Percentiles rank a stretch among this genome's conserved stretches.
These are phyloP conservation scores for Hypotaenidia philippensis DNA, from an alignment of 2,797 vertebrate genomes.

Conservation along the genomic window DNA sequence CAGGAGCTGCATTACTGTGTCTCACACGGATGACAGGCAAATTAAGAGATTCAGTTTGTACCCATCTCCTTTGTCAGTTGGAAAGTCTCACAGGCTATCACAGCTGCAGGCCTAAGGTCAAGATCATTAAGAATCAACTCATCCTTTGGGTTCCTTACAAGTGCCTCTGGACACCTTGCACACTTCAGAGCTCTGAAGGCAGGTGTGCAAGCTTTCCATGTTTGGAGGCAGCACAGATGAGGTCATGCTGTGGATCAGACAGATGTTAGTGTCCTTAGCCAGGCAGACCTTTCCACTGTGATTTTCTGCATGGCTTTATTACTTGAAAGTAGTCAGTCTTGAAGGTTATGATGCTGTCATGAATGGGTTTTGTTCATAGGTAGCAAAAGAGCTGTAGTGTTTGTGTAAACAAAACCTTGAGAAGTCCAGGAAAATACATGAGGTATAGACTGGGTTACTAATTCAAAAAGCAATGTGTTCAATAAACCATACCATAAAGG, in stretches of 20 bases:
- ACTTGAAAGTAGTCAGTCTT: neutral
- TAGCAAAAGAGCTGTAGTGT: neutral
- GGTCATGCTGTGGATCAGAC: neutral
- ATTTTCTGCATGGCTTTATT: neutral
- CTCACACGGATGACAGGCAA: neutral
- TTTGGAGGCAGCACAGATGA: neutral
- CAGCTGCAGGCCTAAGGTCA: neutral
- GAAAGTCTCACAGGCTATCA: neutral
- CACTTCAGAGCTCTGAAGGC: neutral
- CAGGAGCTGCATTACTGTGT: neutral
- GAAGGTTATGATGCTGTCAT: neutral
- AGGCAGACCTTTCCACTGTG: neutral
- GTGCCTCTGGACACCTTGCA: neutral
- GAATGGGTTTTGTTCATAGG: neutral
- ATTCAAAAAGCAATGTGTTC: neutral
- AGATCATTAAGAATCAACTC: neutral
- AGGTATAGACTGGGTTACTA: neutral
- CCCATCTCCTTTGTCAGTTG: neutral
- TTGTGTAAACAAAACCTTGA: neutral
- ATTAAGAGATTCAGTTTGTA: neutral
- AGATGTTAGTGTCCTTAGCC: neutral
- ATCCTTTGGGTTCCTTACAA: neutral
- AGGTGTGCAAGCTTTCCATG: accelerated
- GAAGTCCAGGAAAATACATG: neutral
- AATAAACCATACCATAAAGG: neutral